Percentiles rank a stretch among this genome's conserved stretches.
Evolutionary conservation across 30 jellyfish, hydroid and myxozoan genomes (phyloP).

Genomic region (Rhopilema esculentum): DNA sequence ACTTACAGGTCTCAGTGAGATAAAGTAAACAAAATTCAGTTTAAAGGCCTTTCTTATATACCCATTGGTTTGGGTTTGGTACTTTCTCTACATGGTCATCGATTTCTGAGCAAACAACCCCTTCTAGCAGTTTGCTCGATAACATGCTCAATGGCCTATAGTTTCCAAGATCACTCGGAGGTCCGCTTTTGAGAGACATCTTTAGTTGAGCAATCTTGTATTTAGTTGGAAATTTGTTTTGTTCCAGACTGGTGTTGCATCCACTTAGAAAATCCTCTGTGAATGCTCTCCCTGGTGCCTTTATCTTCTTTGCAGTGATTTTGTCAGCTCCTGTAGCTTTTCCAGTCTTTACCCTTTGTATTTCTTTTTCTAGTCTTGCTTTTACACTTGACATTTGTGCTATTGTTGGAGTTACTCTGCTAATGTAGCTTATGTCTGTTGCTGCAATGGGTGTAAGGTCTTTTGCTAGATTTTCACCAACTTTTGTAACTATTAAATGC

Average conservation of each 20-base stretch:
- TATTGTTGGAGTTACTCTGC: conserved; percentile 25
- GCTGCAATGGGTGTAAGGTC: background rate
- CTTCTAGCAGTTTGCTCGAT: conserved; percentile 26
- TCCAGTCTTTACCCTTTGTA: conserved; percentile 2
- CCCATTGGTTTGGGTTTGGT: conserved; percentile 53
- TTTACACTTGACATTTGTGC: conserved; percentile 3
- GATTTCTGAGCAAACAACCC: conserved; percentile 13
- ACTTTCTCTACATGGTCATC: conserved; percentile 22
- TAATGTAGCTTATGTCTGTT: conserved; percentile 3
- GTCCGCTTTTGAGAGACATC: conserved; percentile 19
- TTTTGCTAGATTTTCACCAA: conserved; percentile 10
- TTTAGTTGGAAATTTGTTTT: conserved; percentile 1
- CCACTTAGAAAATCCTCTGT: background rate
- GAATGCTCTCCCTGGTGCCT: conserved; percentile 9
- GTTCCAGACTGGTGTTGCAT: conserved; percentile 5
- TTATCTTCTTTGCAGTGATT: conserved; percentile 4
- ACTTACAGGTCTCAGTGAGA: conserved; percentile 44
- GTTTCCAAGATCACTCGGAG: conserved; percentile 26
- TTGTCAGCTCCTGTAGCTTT: conserved; percentile 4
- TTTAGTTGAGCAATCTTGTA: conserved; percentile 4
- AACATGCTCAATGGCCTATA: conserved; percentile 25
- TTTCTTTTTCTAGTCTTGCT: background rate
- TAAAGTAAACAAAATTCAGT: conserved; percentile 26
- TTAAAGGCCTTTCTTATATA: background rate
- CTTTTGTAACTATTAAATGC: conserved; percentile 8